phyloP scores from a whole-genome alignment of 2,797 vertebrate species.

The Rhinella marina region DNA sequence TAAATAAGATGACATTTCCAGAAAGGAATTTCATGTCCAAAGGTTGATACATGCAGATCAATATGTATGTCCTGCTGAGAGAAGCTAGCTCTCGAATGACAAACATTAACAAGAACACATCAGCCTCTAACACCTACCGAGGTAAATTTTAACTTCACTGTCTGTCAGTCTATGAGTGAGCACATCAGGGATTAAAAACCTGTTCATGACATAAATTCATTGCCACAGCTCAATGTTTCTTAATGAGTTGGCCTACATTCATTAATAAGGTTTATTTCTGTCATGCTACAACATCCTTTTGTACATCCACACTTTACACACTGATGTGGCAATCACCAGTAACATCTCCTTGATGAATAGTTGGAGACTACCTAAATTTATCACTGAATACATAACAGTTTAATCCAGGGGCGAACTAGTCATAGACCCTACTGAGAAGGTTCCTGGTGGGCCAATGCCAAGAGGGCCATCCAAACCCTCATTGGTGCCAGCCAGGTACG shows the following conservation, averaged over 20 bases:
- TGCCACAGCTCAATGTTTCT: not conserved
- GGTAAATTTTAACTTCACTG: constrained; percentile 50
- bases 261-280: not conserved
- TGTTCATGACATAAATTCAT: not conserved
- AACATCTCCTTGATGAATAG: not conserved
- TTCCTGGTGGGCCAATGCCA: too few relatives aligned
- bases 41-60: constrained; percentile 42
- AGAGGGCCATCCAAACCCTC: too few relatives aligned
- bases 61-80: constrained; percentile 12
- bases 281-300: not conserved
- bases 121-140: constrained; percentile 39
- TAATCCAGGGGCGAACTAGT: not conserved
- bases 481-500: too few relatives aligned
- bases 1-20: not conserved
- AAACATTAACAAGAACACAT: constrained; percentile 55
- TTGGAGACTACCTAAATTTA: not conserved
- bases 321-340: not conserved
- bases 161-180: not conserved
- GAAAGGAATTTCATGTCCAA: constrained; percentile 32
- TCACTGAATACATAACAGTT: not conserved
- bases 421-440: too few relatives aligned
- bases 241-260: not conserved
- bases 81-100: not conserved
- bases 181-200: not conserved
- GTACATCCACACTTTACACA: not conserved